phyloP scores from a whole-genome alignment of 1,140 invertebrate species.

The Aporrectodea caliginosa region DNA sequence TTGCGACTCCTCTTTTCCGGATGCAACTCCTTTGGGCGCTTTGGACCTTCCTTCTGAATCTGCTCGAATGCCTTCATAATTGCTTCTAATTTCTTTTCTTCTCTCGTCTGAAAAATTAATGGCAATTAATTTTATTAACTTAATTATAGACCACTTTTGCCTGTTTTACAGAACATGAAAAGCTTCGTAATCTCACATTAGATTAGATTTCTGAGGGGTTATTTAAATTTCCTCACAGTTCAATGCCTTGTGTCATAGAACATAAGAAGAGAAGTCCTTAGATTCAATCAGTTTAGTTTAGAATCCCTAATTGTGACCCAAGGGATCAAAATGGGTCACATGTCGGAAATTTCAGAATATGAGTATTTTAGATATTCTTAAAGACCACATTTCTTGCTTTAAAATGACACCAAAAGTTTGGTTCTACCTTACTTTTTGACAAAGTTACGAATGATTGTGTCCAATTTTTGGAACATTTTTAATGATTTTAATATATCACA shows the following conservation, averaged over 20 bases:
- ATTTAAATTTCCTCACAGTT: background rate
- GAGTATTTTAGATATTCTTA: no score
- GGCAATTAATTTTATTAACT: background rate
- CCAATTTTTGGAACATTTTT: no score
- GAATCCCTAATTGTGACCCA: no score
- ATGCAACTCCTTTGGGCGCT: background rate
- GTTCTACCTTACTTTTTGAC: no score
- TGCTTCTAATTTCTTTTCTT: constrained; percentile 22
- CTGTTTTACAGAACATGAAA: background rate
- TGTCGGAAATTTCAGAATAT: no score
- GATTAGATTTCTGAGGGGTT: background rate
- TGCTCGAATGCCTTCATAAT: constrained; percentile 25
- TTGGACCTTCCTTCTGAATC: constrained; percentile 5
- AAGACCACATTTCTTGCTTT: no score
- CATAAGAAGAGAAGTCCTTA: background rate
- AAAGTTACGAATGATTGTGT: no score
- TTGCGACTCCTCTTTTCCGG: background rate
- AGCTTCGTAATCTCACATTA: background rate
- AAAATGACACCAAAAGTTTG: no score
- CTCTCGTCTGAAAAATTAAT: constrained; percentile 10
- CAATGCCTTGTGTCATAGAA: background rate
- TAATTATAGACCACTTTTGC: background rate
- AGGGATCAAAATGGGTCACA: no score
- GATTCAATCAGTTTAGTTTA: background rate
- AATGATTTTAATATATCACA: no score